A percentile compares a stretch with the other conserved stretches of the same genome.
Evolutionary conservation across 2,113 vertebrate species (phyloP).

Genomic region (Megaleporinus macrocephalus): DNA sequence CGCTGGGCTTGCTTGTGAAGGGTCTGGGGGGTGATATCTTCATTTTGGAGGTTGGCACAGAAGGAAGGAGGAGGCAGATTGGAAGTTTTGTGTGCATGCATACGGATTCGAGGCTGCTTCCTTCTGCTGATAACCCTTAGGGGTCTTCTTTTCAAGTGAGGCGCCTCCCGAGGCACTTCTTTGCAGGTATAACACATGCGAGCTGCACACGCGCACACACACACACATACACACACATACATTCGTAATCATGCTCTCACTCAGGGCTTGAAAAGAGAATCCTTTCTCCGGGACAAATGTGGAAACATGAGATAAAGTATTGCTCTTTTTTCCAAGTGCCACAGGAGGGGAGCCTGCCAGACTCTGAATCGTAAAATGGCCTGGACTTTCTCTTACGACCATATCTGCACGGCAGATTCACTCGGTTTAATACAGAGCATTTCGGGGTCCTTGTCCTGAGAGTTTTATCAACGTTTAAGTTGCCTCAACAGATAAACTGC

Average conservation of each 20-base stretch:
- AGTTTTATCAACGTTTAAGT: slow-evolving; percentile 9
- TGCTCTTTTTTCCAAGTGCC: slow-evolving; percentile 54
- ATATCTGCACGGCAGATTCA: slow-evolving; percentile 23
- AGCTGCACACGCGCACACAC: slow-evolving; percentile 14
- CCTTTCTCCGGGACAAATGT: slow-evolving; percentile 60
- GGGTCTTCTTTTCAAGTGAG: slow-evolving; percentile 41
- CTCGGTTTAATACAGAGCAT: slow-evolving; percentile 11
- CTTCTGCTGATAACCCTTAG: slow-evolving; percentile 33
- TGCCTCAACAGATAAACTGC: slow-evolving; percentile 25
- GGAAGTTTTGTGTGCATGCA: slow-evolving; percentile 21
- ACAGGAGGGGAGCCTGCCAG: slow-evolving; percentile 55
- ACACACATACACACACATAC: slow-evolving; percentile 28
- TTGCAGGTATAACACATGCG: slow-evolving; percentile 28
- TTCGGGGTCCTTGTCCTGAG: neutral
- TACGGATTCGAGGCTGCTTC: slow-evolving; percentile 22
- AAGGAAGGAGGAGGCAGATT: slow-evolving; percentile 1
- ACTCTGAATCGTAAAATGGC: slow-evolving; percentile 52
- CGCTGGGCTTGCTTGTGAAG: slow-evolving; percentile 18
- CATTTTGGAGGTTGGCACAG: slow-evolving; percentile 26
- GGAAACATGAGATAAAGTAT: slow-evolving; percentile 65
- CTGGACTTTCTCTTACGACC: slow-evolving; percentile 35
- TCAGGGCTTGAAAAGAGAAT: slow-evolving; percentile 39
- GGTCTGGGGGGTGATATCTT: slow-evolving; percentile 49
- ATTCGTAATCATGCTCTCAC: slow-evolving; percentile 33
- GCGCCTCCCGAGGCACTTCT: slow-evolving; percentile 29